Base-by-base conservation (phyloP, 2,797 vertebrate genomes). In the Potorous gilbertii region DNA sequence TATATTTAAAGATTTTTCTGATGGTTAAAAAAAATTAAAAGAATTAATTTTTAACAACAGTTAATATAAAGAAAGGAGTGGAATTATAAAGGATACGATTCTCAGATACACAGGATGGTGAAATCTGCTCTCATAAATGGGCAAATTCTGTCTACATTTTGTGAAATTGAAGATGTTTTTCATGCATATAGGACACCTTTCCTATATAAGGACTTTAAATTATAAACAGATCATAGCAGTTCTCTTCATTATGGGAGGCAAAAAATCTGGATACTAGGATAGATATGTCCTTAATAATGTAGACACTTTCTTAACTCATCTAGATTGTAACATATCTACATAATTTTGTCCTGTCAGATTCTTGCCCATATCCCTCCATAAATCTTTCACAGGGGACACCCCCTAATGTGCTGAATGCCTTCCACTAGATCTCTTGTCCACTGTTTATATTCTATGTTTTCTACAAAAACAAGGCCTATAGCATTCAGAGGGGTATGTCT, bases 81-180 rank as follows among this genome's bases (percentile, higher is more conserved):
- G 9, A 40, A 56, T 62, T 66, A 11, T 18, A 95, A 93, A 94
- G 27, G 11, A 59, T 89, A 1, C 52, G 18, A 90, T 81, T 81
- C 16, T 81, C 93, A 89, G 24, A 8, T 55, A 93, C 1, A 24
- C 56, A 94, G 27, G 62, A 92, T 95, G 96, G 54, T 95, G 90
- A 93, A 81, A 74, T 94, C 93, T 81, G 46, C 10, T 91, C 90
- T 4, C 55, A 81, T 13, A 92, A 92, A 89, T 5, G 18, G 21
- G 34, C 5, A 55, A 1, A 50, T 92, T 94, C 57, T n/a, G 14
- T 66, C 29, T 95, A 90, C 5, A 50, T 27, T 81, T 62, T 95
- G 2, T 81, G 66, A 94, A 94, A 54, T 90, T 90, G 93, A 94
- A 11, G 50, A 12, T 29, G 0, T 0, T 95, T 93, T 93, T 91